Evolutionary conservation across 2,113 vertebrate genomes (phyloP).

Genomic region (Rhipidura dahli): DNA sequence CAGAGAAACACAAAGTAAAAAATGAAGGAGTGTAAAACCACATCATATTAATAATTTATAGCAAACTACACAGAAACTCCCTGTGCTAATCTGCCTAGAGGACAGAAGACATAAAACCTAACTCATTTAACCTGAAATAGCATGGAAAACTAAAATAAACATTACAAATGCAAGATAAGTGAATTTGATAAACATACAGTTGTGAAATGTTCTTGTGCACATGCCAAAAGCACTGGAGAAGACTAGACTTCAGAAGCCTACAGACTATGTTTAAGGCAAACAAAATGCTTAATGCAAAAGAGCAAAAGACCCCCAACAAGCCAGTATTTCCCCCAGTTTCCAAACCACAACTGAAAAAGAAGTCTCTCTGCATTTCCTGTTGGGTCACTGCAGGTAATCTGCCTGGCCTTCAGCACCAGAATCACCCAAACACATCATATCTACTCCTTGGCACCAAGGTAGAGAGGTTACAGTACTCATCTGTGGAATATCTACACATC

Average conservation of each 20-base stretch:
- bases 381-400: not conserved
- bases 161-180: not conserved
- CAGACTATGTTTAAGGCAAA: not conserved
- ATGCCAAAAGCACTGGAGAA: not conserved
- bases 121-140: not conserved
- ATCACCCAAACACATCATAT: not conserved
- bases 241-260: not conserved
- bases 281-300: not conserved
- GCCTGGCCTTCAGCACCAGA: not conserved
- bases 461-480: not conserved
- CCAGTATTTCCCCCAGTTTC: not conserved
- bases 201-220: not conserved
- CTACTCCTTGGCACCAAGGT: not conserved
- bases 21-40: not conserved
- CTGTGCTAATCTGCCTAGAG: not conserved
- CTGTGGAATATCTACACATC: not conserved
- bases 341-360: not conserved
- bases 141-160: not conserved
- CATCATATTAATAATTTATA: not conserved
- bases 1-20: not conserved
- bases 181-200: not conserved
- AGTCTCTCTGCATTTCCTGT: not conserved
- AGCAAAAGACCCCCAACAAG: not conserved
- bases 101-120: not conserved
- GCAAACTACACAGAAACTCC: not conserved